A percentile compares a stretch with the other conserved stretches of the same genome.
phyloP scores from a whole-genome alignment of 53 echinoderm and acorn worm genomes.

The Paelopatides confundens region DNA sequence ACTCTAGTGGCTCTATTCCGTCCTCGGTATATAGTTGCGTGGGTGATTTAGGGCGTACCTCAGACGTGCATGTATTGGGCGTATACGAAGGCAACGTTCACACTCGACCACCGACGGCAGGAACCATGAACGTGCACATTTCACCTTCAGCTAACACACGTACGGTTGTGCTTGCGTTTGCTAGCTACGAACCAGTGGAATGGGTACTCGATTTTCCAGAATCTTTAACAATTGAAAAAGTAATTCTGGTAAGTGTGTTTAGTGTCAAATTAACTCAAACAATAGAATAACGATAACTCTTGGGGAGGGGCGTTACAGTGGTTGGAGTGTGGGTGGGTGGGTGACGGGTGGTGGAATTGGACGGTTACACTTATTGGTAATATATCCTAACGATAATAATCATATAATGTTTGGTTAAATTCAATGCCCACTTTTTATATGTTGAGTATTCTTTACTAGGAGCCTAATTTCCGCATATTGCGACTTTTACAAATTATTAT shows the following conservation, averaged over 20 bases:
- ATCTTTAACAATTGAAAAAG: slow-evolving; percentile 51
- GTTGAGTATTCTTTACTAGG: no score
- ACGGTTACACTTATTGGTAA: no score
- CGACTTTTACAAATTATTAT: no score
- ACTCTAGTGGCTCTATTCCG: slow-evolving; percentile 4
- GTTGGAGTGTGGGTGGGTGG: no score
- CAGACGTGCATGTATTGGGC: slow-evolving; percentile 66
- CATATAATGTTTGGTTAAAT: no score
- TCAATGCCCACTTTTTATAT: no score
- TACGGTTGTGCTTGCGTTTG: slow-evolving; percentile 72
- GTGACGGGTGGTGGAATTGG: no score
- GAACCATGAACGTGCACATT: slow-evolving; percentile 67
- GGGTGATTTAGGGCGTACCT: slow-evolving; percentile 41
- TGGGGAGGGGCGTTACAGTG: no score
- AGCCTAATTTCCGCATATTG: no score
- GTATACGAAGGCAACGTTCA: slow-evolving; percentile 85
- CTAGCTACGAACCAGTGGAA: slow-evolving; percentile 78
- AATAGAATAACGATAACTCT: no score
- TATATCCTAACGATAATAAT: no score
- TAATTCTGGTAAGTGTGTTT: slow-evolving; percentile 73
- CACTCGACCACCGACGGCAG: slow-evolving; percentile 75
- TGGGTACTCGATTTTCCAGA: slow-evolving; percentile 66
- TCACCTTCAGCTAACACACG: slow-evolving; percentile 2
- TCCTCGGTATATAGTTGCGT: slow-evolving; percentile 62
- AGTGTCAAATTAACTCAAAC: no score